Evolutionary conservation across 2,113 vertebrate species (phyloP), one percentile per base, ranked within the genome.

Genomic region (Hypomesus transpacificus): DNA sequence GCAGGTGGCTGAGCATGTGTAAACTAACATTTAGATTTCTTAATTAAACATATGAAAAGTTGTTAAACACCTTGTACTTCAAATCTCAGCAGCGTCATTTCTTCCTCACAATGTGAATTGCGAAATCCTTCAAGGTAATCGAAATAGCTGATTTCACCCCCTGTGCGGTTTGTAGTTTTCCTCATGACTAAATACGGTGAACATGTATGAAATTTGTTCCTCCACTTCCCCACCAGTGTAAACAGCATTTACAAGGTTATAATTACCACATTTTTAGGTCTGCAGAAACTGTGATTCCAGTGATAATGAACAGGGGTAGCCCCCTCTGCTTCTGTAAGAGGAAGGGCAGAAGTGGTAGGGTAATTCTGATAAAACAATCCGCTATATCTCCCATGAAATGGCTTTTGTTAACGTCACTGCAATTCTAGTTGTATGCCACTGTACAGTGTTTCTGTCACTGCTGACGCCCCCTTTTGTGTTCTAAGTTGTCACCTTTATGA

Each of bases 1-100:
- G 77, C 86, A 87, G 87, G 88, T 87, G 86, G 84, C 81, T 31
- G 83, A 89, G 86, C 90, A 92, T 89, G 91, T 90, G 91, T 87
- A 86, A 90, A 90, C 76, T 63, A 82, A 85, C 77, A 72, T 88
- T 78, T 70, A 20, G 69, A 72, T 79, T 46, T 78, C 67, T 69
- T 79, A 85, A 85, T 84, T 75, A 78, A 71, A 81, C 51, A 31
- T 3, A 60, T 51, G 13, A 77, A 68, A 82, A 82, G 24, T 75
- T 77, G 51, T 59, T 58, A 83, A 84, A 79, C 80, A 75, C 63
- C 68, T 74, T 69, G 20, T 56, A 66, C 60, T 46, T 46, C 39
- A 46, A 46, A 46, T 46, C 9, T 13, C 9, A 13, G 39, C 9
- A 46, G 9, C 39, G 7, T 9, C 39, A 11, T 46, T 2, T 28